Percentiles rank a stretch among this genome's conserved stretches.
phyloP scores from a whole-genome alignment of 2,797 vertebrate species.

The Sebastes reedi region DNA sequence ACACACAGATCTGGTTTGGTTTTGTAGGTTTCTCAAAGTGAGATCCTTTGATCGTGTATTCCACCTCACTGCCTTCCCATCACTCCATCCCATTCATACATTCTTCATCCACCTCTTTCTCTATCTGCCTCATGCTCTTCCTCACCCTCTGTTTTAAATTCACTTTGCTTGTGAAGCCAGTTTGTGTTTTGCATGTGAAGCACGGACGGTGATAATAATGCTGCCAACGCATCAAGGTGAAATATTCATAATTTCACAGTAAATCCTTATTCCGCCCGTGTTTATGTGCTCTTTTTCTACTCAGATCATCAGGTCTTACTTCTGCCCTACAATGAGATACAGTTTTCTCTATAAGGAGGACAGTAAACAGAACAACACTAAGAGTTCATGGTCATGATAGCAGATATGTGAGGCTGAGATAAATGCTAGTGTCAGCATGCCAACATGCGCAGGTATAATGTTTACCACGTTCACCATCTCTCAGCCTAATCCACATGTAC shows the following conservation, averaged over 20 bases:
- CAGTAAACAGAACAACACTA: background rate
- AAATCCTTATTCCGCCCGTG: background rate
- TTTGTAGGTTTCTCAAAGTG: conserved; percentile 48
- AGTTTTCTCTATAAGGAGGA: background rate
- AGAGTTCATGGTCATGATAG: background rate
- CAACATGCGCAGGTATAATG: background rate
- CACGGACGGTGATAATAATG: conserved; percentile 40
- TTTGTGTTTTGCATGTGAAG: conserved; percentile 20
- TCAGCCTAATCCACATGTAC: background rate
- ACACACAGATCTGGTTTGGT: conserved; percentile 9
- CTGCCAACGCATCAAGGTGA: conserved; percentile 40
- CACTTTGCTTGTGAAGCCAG: conserved; percentile 13
- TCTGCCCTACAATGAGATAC: background rate
- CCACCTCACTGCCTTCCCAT: conserved; percentile 42
- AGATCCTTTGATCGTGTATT: conserved; percentile 62
- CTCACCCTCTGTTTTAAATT: conserved; percentile 50
- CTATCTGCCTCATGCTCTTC: background rate
- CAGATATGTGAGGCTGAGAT: background rate
- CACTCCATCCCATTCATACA: conserved; percentile 22
- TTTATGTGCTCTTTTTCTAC: background rate
- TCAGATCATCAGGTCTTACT: background rate
- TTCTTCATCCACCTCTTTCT: conserved; percentile 27
- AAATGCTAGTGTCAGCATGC: background rate
- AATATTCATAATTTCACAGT: conserved; percentile 46
- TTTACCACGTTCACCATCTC: background rate